Evolutionary conservation across 2,797 vertebrate genomes (phyloP).

Genomic region (Chloroceryle amazona): DNA sequence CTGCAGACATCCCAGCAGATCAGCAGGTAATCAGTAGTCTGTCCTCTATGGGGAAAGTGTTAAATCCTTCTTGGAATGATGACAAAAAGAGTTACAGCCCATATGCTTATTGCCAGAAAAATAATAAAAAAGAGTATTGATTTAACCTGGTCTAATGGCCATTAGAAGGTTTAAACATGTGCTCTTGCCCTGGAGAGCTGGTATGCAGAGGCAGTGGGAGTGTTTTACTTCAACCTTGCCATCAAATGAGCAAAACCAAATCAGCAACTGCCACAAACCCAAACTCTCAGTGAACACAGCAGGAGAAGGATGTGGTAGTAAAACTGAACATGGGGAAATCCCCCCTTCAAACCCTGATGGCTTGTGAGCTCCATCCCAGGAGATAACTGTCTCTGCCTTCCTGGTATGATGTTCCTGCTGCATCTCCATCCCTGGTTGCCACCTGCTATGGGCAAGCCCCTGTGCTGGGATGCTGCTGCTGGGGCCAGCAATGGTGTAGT

Average conservation of each 20-base stretch:
- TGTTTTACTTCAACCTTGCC: neutral
- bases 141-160: slow-evolving; percentile 29
- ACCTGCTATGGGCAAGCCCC: neutral
- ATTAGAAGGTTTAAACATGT: slow-evolving; percentile 4
- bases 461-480: neutral
- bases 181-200: neutral
- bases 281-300: neutral
- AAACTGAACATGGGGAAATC: neutral
- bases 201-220: neutral
- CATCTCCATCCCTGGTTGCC: neutral
- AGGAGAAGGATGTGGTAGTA: neutral
- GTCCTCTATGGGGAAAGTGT: slow-evolving; percentile 36
- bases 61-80: slow-evolving; percentile 70
- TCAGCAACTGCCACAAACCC: neutral
- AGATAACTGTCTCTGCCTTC: neutral
- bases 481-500: neutral
- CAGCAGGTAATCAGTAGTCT: slow-evolving; percentile 50
- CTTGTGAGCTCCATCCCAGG: neutral
- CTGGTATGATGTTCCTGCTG: neutral
- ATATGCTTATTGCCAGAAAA: slow-evolving; percentile 60
- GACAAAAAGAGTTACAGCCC: slow-evolving; percentile 55
- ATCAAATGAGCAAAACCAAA: neutral
- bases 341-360: neutral
- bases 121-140: slow-evolving; percentile 6
- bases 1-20: slow-evolving; percentile 51